A percentile compares a stretch with the other conserved stretches of the same genome.
Conservation (phyloP, 2,113 vertebrate genomes). For the Brachypodius melanocephalos region DNA sequence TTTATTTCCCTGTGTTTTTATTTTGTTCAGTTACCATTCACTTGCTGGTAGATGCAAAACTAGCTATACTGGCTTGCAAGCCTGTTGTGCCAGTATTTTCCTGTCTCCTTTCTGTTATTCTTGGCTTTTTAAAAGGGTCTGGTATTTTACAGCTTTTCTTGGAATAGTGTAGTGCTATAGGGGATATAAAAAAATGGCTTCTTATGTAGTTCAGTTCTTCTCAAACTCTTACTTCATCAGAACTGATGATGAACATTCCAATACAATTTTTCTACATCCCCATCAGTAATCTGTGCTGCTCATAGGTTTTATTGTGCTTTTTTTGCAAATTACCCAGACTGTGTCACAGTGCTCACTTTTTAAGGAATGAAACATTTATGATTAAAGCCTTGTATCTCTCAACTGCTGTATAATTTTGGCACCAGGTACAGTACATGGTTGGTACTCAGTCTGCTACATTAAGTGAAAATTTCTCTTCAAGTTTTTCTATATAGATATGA, state of each 20-base stretch:
- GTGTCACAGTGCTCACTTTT: not conserved
- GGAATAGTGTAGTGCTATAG: not conserved
- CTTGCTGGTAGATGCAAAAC: not conserved
- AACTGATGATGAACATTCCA: not conserved
- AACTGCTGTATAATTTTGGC: not conserved
- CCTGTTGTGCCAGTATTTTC: not conserved
- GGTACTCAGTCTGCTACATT: not conserved
- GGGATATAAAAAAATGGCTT: not conserved
- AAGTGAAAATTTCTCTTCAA: not conserved
- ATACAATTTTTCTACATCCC: not conserved
- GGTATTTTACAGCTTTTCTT: not conserved
- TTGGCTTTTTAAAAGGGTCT: not conserved
- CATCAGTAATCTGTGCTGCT: not conserved
- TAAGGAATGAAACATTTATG: not conserved
- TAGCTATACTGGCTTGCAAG: not conserved
- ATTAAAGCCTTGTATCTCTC: not conserved
- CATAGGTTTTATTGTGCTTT: not conserved
- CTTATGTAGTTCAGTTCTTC: not conserved
- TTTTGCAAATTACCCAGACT: not conserved
- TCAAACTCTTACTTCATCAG: slow-evolving; percentile 30
- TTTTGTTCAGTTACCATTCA: not conserved
- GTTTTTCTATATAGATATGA: not conserved
- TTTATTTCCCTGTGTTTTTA: not conserved
- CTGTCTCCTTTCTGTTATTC: not conserved
- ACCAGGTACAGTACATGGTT: not conserved